Percentiles rank a stretch among this genome's conserved stretches.
Evolutionary conservation across 2,888 invertebrate genomes (phyloP).

Genomic region (Napeogenes sylphis): DNA sequence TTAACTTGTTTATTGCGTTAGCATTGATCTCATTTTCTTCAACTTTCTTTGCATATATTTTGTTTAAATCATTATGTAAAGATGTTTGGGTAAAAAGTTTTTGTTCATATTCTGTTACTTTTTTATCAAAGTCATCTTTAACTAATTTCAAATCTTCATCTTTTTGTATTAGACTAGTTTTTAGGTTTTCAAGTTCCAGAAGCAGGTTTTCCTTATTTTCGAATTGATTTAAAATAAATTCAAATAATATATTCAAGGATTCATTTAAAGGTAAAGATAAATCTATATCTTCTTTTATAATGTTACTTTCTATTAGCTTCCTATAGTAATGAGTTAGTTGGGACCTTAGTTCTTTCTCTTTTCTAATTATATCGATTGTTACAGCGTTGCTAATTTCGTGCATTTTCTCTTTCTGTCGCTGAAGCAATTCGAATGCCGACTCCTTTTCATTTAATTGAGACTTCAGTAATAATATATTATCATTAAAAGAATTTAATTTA

Average conservation of each 20-base stretch:
- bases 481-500: constrained; percentile 46
- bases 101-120: constrained; percentile 41
- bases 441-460: constrained; percentile 49
- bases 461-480: constrained; percentile 47
- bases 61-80: constrained; percentile 43
- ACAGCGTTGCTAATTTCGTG: constrained; percentile 61
- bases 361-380: constrained; percentile 56
- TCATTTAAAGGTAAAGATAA: constrained; percentile 37
- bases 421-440: constrained; percentile 52
- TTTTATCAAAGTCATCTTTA: constrained; percentile 34
- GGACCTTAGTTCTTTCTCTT: constrained; percentile 49
- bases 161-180: constrained; percentile 42
- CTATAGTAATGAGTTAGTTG: constrained; percentile 44
- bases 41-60: constrained; percentile 42
- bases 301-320: constrained; percentile 44
- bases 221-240: constrained; percentile 38
- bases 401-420: constrained; percentile 53
- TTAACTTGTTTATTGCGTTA: constrained; percentile 40
- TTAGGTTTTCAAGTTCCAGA: constrained; percentile 42
- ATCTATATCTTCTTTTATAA: constrained; percentile 43
- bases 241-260: constrained; percentile 46
- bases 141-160: constrained; percentile 41
- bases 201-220: constrained; percentile 30
- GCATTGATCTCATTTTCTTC: constrained; percentile 47
- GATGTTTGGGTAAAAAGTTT: constrained; percentile 38